phyloP scores from a whole-genome alignment of 2,797 vertebrate species.

The Tenualosa ilisha region DNA sequence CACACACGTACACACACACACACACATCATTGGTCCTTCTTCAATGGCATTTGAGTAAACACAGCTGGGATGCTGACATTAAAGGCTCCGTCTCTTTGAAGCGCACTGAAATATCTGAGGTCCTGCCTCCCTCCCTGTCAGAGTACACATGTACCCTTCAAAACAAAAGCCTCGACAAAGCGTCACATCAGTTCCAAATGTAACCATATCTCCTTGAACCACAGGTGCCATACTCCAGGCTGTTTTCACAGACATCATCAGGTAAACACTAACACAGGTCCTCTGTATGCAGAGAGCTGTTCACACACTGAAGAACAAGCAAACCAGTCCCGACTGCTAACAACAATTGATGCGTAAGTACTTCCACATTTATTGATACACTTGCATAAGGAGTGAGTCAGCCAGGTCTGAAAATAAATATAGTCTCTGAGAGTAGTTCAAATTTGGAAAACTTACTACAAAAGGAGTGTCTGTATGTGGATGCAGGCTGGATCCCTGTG shows the following conservation, averaged over 20 bases:
- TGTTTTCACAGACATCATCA: conserved; percentile 54
- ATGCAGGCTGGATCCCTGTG: background rate
- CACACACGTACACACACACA: background rate
- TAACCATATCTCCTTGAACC: conserved; percentile 66
- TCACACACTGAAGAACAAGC: conserved; percentile 29
- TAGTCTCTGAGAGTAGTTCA: background rate
- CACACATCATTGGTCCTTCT: conserved; percentile 39
- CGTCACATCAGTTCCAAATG: conserved; percentile 52
- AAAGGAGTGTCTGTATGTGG: background rate
- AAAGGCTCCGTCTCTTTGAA: conserved; percentile 66
- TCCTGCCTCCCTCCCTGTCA: conserved; percentile 29
- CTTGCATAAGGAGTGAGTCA: conserved; percentile 4
- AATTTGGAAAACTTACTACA: background rate
- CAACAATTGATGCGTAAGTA: conserved; percentile 40
- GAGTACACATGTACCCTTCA: conserved; percentile 47
- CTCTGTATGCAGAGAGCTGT: conserved; percentile 19
- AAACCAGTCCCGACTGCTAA: conserved; percentile 44
- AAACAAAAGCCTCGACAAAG: conserved; percentile 62
- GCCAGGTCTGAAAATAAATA: conserved; percentile 4
- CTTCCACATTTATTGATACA: conserved; percentile 25
- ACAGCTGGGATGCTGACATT: conserved; percentile 75
- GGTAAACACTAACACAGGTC: conserved; percentile 48
- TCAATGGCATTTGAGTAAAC: conserved; percentile 71
- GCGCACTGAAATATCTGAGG: conserved; percentile 36
- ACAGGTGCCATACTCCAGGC: conserved; percentile 63